Evolutionary conservation across 2,113 vertebrate genomes (phyloP), one percentile per base, ranked within the genome.

Genomic region (Anolis carolinensis): DNA sequence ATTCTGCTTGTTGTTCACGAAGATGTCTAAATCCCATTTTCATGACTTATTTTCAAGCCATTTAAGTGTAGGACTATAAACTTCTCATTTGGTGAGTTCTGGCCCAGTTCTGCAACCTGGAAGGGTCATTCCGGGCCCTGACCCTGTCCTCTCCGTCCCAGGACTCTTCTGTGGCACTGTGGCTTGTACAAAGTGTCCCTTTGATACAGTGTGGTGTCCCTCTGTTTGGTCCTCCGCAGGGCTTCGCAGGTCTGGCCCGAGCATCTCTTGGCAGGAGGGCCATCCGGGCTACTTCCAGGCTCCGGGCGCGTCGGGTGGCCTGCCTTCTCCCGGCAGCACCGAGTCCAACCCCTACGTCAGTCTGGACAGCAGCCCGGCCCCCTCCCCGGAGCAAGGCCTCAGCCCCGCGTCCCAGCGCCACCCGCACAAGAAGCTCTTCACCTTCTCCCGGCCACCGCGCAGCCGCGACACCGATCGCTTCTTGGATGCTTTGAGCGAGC

Each of bases 331-430:
- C 32, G 97, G 96, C 97, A 99, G 98, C 87, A 96, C 97, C 0
- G 99, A 99, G 81, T 99, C 98, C 85, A 99, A 99, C 93, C 98
- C 98, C 3, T 99, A 99, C 1, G 97, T 99, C 86, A 98, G 98
- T 95, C 95, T 99, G 77, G 99, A 99, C 94, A 99, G 98, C 95
- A 97, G 97, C 94, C 97, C 98, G 1, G 97, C 97, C 0, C 93
- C 96, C 0, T 99, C 98, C 1, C 98, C 98, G 1, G 95, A 96
- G 77, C 96, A 83, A 84, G 30, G 90, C 0, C 72, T 92, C n/a
- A 91, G 95, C 1, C 95, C 0, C 96, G 95, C 86, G 97, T 96
- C 91, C 97, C 98, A 0, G 39, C 96, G 97, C 82, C 96, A 93
- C 0, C 97, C 97, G 20, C 96, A 96, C 63, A 97, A 95, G 95